These are phyloP conservation scores for Cinclus mexicanus DNA, from an alignment of 2,113 vertebrate genomes.

Conservation along the genomic window DNA sequence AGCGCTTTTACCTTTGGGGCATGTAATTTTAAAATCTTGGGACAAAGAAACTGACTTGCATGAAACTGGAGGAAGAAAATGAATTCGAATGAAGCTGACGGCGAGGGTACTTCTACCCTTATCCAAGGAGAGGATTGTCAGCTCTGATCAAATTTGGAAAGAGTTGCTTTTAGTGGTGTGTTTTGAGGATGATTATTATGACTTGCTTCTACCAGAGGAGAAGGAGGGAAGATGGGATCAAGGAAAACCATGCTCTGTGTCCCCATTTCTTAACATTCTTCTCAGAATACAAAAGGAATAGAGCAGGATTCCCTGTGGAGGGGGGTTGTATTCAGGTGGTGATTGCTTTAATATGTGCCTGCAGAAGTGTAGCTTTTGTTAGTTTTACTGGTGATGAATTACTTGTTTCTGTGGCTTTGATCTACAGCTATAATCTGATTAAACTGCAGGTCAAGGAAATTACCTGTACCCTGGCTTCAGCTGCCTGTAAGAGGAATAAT, in stretches of 20 bases:
- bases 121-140: neutral
- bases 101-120: neutral
- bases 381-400: neutral
- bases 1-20: neutral
- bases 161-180: neutral
- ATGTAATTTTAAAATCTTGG: neutral
- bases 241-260: neutral
- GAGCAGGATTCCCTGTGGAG: neutral
- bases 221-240: neutral
- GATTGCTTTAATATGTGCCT: neutral
- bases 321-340: neutral
- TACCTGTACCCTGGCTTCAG: neutral
- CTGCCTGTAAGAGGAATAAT: neutral
- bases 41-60: neutral
- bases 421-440: neutral
- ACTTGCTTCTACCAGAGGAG: neutral
- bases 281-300: neutral
- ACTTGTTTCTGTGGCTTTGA: neutral
- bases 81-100: neutral
- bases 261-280: neutral
- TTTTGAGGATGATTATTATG: conserved; percentile 8
- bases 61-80: neutral
- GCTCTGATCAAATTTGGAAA: neutral
- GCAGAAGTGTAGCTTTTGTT: neutral
- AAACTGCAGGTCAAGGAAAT: neutral